Evolutionary conservation across 53 echinoderm and acorn worm genomes (phyloP).

Genomic region (Crossaster papposus): DNA sequence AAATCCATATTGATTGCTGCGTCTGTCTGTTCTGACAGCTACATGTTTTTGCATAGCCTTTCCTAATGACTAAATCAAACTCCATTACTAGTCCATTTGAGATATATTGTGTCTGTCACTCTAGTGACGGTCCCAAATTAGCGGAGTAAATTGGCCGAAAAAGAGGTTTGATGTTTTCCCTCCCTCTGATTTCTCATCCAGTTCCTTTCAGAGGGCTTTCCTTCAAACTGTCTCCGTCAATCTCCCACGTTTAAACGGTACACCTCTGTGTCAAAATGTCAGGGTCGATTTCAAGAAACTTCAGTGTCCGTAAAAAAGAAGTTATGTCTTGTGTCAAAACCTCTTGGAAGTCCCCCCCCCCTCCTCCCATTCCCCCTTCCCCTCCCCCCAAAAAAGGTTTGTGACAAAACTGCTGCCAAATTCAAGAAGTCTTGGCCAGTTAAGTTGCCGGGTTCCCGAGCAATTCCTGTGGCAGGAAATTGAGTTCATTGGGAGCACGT

Average conservation of each 20-base stretch:
- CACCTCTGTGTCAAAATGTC: conserved; percentile 17
- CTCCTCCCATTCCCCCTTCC: no score
- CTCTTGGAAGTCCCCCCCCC: no score
- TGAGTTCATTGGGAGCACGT: conserved; percentile 39
- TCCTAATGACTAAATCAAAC: conserved; percentile 36
- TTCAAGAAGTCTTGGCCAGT: not conserved
- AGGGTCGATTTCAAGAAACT: not conserved
- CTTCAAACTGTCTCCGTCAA: conserved; percentile 24
- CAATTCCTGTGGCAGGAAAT: conserved; percentile 38
- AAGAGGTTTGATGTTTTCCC: not conserved
- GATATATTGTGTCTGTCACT: conserved; percentile 36
- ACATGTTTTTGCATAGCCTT: conserved; percentile 2
- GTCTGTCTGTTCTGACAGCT: conserved; percentile 19
- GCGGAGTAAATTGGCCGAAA: conserved; percentile 27
- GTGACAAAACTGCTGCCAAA: conserved; percentile 9
- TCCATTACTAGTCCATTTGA: conserved; percentile 28
- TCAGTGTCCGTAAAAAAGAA: not conserved
- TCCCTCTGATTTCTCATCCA: conserved; percentile 22
- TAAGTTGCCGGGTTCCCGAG: not conserved
- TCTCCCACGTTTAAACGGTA: conserved; percentile 8
- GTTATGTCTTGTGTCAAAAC: conserved; percentile 12
- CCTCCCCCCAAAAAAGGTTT: not conserved
- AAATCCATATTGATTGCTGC: conserved; percentile 27
- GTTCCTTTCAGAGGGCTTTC: conserved; percentile 26
- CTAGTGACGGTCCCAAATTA: conserved; percentile 37